phyloP scores from a whole-genome alignment of 2,797 vertebrate genomes.

The Bradypodion ventrale region DNA sequence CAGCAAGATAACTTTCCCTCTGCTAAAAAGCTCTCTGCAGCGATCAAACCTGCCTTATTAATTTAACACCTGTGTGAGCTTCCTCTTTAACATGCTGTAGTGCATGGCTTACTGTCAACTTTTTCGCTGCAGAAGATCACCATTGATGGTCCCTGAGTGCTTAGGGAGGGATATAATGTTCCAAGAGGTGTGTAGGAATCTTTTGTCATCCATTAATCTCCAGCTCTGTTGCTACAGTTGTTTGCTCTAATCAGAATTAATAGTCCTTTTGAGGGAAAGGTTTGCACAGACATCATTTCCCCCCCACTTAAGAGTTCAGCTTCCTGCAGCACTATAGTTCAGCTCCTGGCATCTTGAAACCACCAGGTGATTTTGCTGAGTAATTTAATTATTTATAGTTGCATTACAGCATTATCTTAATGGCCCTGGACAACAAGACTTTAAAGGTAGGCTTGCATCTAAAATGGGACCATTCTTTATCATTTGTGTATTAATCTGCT shows the following conservation, averaged over 20 bases:
- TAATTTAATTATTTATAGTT: constrained; percentile 18
- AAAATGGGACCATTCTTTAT: constrained; percentile 24
- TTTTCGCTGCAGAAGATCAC: background rate
- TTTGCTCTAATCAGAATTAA: constrained; percentile 27
- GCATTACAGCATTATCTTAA: constrained; percentile 3
- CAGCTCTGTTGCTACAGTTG: constrained; percentile 1
- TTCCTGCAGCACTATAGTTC: background rate
- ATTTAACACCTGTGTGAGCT: constrained; percentile 4
- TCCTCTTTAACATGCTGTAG: background rate
- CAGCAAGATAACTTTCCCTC: accelerated
- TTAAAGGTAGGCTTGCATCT: constrained; percentile 4
- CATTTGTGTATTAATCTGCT: background rate
- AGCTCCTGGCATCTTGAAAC: background rate
- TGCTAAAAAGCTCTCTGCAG: background rate
- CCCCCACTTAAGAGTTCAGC: background rate
- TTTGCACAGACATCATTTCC: background rate
- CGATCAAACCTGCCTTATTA: constrained; percentile 8
- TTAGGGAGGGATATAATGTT: background rate
- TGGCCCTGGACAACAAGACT: background rate
- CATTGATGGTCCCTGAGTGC: background rate
- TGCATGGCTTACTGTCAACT: constrained; percentile 20
- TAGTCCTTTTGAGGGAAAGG: constrained; percentile 23
- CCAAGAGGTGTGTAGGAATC: background rate
- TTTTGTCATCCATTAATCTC: constrained; percentile 33
- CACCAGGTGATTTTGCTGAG: background rate